These are phyloP conservation scores for Cairina moschata DNA, from an alignment of 2,113 vertebrate genomes.

Conservation along the genomic window DNA sequence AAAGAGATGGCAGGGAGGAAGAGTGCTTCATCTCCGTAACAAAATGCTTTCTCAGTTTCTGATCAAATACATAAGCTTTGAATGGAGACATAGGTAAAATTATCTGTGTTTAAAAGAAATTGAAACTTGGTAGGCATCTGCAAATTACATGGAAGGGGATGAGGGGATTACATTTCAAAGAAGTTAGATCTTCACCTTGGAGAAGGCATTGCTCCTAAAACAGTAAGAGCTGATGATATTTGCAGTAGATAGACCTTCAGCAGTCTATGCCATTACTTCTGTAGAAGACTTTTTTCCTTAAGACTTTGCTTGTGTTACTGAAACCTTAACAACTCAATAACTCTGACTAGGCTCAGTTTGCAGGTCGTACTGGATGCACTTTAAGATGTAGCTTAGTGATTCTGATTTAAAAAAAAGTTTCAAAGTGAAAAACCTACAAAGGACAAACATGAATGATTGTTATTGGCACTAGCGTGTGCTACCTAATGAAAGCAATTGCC, in stretches of 20 bases:
- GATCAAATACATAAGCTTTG: not conserved
- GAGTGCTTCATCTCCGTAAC: not conserved
- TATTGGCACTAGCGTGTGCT: not conserved
- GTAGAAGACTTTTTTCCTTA: not conserved
- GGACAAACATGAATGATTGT: not conserved
- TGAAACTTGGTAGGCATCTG: not conserved
- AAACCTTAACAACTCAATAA: not conserved
- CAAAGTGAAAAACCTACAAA: not conserved
- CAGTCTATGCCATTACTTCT: not conserved
- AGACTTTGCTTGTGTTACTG: not conserved
- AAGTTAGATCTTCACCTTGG: not conserved
- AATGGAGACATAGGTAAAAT: not conserved
- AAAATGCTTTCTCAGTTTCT: not conserved
- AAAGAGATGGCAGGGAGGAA: not conserved
- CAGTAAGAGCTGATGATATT: not conserved
- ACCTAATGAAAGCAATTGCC: rapidly evolving
- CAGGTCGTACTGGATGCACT: not conserved
- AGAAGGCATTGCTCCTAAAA: not conserved
- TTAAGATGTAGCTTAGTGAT: not conserved
- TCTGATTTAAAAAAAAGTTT: not conserved
- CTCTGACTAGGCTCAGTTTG: not conserved
- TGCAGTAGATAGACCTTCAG: not conserved
- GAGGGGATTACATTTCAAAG: not conserved
- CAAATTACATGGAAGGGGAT: not conserved
- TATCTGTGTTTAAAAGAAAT: not conserved